A percentile compares a stretch with the other conserved stretches of the same genome.
Conservation (phyloP, 2,113 vertebrate species). For the Lepidothrix coronata region DNA sequence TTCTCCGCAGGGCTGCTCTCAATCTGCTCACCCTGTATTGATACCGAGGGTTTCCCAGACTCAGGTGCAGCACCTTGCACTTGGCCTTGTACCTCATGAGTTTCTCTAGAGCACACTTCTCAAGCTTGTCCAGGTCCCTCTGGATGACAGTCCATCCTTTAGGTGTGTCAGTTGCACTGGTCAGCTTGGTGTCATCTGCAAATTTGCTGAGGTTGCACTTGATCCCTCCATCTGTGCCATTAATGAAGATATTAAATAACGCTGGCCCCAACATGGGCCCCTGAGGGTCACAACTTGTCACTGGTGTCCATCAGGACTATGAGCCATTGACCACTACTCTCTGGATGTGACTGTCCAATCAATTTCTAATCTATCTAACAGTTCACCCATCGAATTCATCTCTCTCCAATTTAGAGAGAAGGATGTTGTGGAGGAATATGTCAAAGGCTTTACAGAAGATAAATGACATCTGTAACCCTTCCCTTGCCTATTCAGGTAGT, state of each 20-base stretch:
- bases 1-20: fast-evolving
- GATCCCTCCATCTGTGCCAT: neutral
- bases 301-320: neutral
- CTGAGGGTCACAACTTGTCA: neutral
- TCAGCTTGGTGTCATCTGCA: neutral
- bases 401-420: neutral
- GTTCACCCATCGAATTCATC: neutral
- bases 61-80: neutral
- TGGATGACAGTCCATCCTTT: neutral
- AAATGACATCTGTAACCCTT: neutral
- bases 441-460: neutral
- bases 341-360: neutral
- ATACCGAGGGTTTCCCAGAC: fast-evolving
- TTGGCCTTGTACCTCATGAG: neutral
- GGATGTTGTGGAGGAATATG: too few species aligned
- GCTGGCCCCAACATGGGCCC: neutral
- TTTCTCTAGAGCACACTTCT: neutral
- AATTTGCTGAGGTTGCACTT: neutral
- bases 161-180: neutral
- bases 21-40: neutral
- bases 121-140: neutral
- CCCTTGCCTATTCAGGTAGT: neutral
- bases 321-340: neutral
- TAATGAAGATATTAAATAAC: neutral
- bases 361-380: neutral